A percentile compares a stretch with the other conserved stretches of the same genome.
Evolutionary conservation across 2,797 vertebrate genomes (phyloP).

Genomic region (Pangasius sanitwongsei): DNA sequence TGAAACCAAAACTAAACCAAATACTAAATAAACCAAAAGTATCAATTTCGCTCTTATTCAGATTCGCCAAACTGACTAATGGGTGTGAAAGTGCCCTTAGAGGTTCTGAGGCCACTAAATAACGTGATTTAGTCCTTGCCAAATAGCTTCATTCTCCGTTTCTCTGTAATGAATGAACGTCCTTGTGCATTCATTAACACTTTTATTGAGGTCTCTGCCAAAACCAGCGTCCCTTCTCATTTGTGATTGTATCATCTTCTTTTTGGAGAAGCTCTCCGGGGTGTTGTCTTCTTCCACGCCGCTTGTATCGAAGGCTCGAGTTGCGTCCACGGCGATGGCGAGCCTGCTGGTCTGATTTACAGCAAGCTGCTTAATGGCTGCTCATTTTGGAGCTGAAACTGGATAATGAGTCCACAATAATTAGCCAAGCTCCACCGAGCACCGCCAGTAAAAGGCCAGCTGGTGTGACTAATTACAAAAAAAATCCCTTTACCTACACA

Average conservation of each 20-base stretch:
- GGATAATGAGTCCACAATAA: conserved; percentile 65
- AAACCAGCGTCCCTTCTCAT: conserved; percentile 21
- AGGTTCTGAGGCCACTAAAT: not conserved
- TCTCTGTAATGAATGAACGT: conserved; percentile 25
- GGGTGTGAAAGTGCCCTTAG: not conserved
- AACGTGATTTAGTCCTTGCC: conserved; percentile 29
- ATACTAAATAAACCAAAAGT: not conserved
- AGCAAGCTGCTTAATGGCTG: conserved; percentile 57
- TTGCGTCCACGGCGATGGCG: conserved; percentile 16
- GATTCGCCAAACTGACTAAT: not conserved
- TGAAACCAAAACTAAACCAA: conserved; percentile 4
- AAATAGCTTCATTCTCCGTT: conserved; percentile 16
- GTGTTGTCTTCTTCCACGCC: conserved; percentile 26
- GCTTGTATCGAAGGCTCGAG: conserved; percentile 27
- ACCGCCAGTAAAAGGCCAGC: conserved; percentile 63
- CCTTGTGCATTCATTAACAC: conserved; percentile 44
- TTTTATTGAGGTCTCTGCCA: conserved; percentile 16
- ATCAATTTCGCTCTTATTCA: not conserved
- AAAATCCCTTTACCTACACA: conserved; percentile 52
- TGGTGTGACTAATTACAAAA: conserved; percentile 64
- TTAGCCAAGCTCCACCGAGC: conserved; percentile 63
- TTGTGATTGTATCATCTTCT: conserved; percentile 25
- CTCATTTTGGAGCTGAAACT: conserved; percentile 56
- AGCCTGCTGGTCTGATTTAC: conserved; percentile 59
- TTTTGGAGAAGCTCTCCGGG: conserved; percentile 36